A percentile compares a stretch with the other conserved stretches of the same genome.
These are phyloP conservation scores for Sclerodermus sp. DNA, from an alignment of 2,888 invertebrate species.

Conservation along the genomic window DNA sequence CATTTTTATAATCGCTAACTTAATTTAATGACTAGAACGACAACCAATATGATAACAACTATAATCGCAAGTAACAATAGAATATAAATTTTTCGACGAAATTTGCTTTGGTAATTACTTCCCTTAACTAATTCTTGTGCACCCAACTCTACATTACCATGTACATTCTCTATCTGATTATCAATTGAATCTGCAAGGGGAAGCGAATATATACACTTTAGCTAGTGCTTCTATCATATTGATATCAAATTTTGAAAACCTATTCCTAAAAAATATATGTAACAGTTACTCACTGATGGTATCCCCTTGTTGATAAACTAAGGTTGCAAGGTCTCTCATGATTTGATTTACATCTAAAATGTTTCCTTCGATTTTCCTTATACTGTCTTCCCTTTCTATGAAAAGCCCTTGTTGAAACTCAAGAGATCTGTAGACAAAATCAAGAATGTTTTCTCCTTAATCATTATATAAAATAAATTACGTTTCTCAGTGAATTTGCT, in stretches of 20 bases:
- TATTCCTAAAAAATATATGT: neutral
- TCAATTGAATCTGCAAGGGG: conserved; percentile 74
- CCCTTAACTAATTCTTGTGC: conserved; percentile 80
- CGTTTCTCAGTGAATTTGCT: too few relatives aligned
- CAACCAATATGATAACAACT: conserved; percentile 68
- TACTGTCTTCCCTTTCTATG: conserved; percentile 77
- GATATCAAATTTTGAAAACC: too few relatives aligned
- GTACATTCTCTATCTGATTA: conserved; percentile 75
- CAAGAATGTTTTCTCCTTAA: too few relatives aligned
- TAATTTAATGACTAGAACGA: conserved; percentile 62
- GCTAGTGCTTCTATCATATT: too few relatives aligned
- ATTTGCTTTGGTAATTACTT: conserved; percentile 74
- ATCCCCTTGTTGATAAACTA: conserved; percentile 74
- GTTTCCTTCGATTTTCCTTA: conserved; percentile 79
- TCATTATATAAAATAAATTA: too few relatives aligned
- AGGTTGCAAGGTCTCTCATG: conserved; percentile 73
- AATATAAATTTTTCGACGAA: conserved; percentile 74
- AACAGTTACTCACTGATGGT: conserved; percentile 73
- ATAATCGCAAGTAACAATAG: conserved; percentile 69
- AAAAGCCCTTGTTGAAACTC: conserved; percentile 81
- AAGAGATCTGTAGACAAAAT: conserved; percentile 58
- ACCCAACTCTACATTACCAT: conserved; percentile 77
- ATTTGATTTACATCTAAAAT: conserved; percentile 83
- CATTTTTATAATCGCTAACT: conserved; percentile 49
- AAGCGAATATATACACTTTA: too few relatives aligned